Evolutionary conservation across 1,140 invertebrate genomes (phyloP).

Genomic region (Orius insidiosus): DNA sequence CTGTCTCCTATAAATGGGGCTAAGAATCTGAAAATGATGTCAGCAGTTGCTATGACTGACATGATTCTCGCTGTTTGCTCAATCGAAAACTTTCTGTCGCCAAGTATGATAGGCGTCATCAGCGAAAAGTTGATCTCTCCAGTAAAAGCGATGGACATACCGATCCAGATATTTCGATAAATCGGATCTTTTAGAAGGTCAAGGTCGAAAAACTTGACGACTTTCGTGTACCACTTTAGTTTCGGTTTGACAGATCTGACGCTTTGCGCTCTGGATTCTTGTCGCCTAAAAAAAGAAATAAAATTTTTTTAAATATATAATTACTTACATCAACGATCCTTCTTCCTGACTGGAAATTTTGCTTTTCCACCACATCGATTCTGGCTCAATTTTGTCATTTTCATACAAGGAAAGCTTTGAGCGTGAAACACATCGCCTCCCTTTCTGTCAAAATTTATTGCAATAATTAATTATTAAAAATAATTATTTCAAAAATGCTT

Average conservation of each 20-base stretch:
- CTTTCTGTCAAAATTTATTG: conserved; percentile 10
- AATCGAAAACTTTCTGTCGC: conserved; percentile 37
- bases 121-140: conserved; percentile 49
- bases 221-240: conserved; percentile 15
- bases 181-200: conserved; percentile 43
- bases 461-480: conserved; percentile 6
- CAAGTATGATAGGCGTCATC: conserved; percentile 43
- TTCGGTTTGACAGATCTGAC: too few species aligned
- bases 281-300: too few species aligned
- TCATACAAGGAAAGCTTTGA: conserved; percentile 2
- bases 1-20: conserved; percentile 42
- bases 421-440: conserved; percentile 4
- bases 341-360: conserved; percentile 13
- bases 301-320: too few species aligned
- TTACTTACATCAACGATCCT: too few species aligned
- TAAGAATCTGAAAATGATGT: conserved; percentile 24
- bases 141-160: conserved; percentile 41
- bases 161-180: conserved; percentile 14
- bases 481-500: background rate
- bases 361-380: conserved; percentile 14
- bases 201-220: conserved; percentile 43
- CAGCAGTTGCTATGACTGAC: conserved; percentile 17
- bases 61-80: conserved; percentile 23
- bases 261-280: too few species aligned
- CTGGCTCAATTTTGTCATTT: conserved; percentile 1